Evolutionary conservation across 1,140 invertebrate genomes (phyloP).

Genomic region (Berghia stephanieae): DNA sequence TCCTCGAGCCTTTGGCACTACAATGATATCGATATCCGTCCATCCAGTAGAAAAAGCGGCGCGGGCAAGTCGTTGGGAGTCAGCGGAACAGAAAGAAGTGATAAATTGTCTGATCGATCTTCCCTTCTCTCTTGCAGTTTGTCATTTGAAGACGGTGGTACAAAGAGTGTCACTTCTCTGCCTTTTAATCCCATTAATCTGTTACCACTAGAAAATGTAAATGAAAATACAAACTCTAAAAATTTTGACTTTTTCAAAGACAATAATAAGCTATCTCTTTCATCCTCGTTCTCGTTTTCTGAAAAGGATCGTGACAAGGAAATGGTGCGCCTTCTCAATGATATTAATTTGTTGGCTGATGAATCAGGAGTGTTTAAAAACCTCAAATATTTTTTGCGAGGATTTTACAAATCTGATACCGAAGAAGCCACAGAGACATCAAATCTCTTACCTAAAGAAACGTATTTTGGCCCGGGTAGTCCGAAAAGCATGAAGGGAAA

Average conservation of each 20-base stretch:
- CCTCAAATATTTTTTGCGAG: slow-evolving; percentile 26
- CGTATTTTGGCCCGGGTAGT: slow-evolving; percentile 28
- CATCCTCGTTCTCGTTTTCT: slow-evolving; percentile 18
- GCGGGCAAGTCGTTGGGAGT: too few species aligned
- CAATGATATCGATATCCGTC: background rate
- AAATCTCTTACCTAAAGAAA: slow-evolving; percentile 27
- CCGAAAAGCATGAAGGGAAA: too few species aligned
- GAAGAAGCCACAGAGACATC: background rate
- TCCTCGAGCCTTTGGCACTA: background rate
- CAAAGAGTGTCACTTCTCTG: too few species aligned
- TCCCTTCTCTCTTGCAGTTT: slow-evolving; percentile 30
- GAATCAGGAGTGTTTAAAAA: slow-evolving; percentile 30
- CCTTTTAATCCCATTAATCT: too few species aligned
- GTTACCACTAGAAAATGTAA: too few species aligned
- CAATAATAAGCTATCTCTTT: slow-evolving; percentile 26
- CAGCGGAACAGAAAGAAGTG: slow-evolving; percentile 17
- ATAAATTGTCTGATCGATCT: slow-evolving; percentile 25
- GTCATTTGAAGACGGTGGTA: slow-evolving; percentile 24
- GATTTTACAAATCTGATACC: slow-evolving; percentile 24
- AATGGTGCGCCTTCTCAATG: slow-evolving; percentile 21
- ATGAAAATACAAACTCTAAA: slow-evolving; percentile 20
- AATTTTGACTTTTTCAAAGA: slow-evolving; percentile 18
- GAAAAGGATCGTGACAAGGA: slow-evolving; percentile 15
- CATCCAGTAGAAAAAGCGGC: slow-evolving; percentile 11
- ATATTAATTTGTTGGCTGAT: slow-evolving; percentile 26